phyloP scores from a whole-genome alignment of 2,888 invertebrate species.

The Invenusta paracnida region DNA sequence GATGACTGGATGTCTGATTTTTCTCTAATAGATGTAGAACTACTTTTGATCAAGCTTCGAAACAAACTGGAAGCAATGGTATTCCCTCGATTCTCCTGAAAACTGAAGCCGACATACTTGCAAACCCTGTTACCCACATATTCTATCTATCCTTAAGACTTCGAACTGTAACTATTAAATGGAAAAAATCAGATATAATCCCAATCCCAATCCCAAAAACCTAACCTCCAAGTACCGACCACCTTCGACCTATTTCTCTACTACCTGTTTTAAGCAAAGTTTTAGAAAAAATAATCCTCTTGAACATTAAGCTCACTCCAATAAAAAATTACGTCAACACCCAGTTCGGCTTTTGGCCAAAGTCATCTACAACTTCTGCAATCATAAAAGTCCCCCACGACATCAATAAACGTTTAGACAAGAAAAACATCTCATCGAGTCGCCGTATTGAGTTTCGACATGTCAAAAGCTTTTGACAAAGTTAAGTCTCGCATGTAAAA shows the following conservation, averaged over 20 bases:
- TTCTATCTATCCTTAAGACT: not conserved
- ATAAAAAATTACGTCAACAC: not conserved
- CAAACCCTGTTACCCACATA: not conserved
- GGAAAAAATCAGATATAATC: not conserved
- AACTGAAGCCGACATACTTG: not conserved
- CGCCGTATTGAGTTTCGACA: not conserved
- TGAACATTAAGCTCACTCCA: too few relatives aligned
- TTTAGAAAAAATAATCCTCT: not conserved
- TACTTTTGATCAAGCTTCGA: not conserved
- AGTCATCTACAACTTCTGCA: not conserved
- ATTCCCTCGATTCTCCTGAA: not conserved
- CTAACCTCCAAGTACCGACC: too few relatives aligned
- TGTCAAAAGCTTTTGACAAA: not conserved
- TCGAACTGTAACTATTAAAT: not conserved
- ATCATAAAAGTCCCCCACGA: not conserved
- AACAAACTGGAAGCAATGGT: not conserved
- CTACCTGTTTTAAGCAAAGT: not conserved
- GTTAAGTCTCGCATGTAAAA: not conserved
- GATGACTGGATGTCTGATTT: not conserved
- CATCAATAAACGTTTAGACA: not conserved
- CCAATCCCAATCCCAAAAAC: not conserved
- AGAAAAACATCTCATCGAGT: not conserved
- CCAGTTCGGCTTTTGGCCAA: not conserved
- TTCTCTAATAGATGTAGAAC: not conserved
- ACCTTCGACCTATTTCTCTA: not conserved